Base-by-base conservation (phyloP, 2,113 vertebrate species). In the Pitta sordida region DNA sequence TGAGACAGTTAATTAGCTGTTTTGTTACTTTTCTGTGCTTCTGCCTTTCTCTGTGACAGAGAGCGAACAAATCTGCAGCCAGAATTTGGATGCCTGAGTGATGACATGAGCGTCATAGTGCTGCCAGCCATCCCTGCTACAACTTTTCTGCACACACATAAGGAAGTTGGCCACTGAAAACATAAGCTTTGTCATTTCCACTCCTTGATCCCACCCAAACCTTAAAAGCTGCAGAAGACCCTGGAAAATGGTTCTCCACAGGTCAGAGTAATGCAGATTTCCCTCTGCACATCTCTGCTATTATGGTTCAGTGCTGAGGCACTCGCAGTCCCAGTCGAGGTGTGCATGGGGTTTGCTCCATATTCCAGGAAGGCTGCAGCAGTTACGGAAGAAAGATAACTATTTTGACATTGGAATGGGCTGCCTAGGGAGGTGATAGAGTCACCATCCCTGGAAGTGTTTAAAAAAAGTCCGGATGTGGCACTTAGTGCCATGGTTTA, bases 301-400 rank as follows among this genome's bases (percentile, higher is more conserved):
- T 15, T 73, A n/a, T n/a, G n/a, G 8, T 12, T 36, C 0, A 0
- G 2, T 23, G 29, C 41, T 76, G 36, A 86, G 41, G 29, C 6
- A 1, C 29, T 62, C 0, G 0, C 0, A 1, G 10, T 58, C 12
- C 15, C 32, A 48, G 14, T 14, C 23, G 48, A 20, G 14, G 9
- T 5, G 7, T 32, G 34, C 2, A 1, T 0, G 0, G 20, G n/a
- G 4, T 75, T 87, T 85, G 24, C 23, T 68, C 36, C 4, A 1
- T 19, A 21, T 2, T 3, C n/a, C 62, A 32, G 55, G 36, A 85
- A 7, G 8, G 21, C 10, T 52, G 56, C 16, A 43, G 71, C 11
- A 74, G 6, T 21, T 44, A 11, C 51, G 27, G 46, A 8, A 92
- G 23, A 16, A 68, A 30, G 6, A 26, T 18, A 64, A 68, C n/a